These are phyloP conservation scores for Arge pagana DNA, from an alignment of 2,888 invertebrate genomes.

Conservation along the genomic window DNA sequence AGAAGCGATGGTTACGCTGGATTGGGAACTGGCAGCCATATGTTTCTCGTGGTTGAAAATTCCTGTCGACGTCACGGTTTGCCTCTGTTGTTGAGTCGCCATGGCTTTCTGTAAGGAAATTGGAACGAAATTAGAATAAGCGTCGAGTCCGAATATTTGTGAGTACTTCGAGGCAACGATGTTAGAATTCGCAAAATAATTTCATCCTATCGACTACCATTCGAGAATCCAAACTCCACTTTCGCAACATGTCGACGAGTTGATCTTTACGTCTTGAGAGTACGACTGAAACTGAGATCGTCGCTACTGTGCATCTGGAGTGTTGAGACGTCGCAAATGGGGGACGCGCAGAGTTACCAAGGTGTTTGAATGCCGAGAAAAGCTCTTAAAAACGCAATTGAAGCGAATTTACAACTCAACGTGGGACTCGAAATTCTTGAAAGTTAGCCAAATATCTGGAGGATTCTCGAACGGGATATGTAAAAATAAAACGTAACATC, in stretches of 20 bases:
- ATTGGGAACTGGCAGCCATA: slow-evolving; percentile 74
- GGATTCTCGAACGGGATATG: slow-evolving; percentile 5
- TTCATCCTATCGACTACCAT: slow-evolving; percentile 36
- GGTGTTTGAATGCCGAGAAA: background rate
- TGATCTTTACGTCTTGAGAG: slow-evolving; percentile 15
- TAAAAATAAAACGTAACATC: slow-evolving; percentile 14
- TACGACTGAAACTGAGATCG: background rate
- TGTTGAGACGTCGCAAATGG: background rate
- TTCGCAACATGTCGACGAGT: slow-evolving; percentile 38
- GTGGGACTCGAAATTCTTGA: too few relatives aligned
- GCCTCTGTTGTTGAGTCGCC: slow-evolving; percentile 75
- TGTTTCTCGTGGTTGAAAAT: slow-evolving; percentile 80
- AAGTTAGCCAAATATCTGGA: slow-evolving; percentile 21
- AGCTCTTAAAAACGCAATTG: background rate
- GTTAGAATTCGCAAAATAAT: background rate
- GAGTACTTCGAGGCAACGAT: too few relatives aligned
- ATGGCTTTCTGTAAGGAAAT: slow-evolving; percentile 56
- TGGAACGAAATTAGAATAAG: too few relatives aligned
- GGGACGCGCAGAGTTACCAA: background rate
- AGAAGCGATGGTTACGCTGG: slow-evolving; percentile 78
- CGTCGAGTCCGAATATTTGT: slow-evolving; percentile 2
- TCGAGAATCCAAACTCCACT: slow-evolving; percentile 47
- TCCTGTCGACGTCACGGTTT: slow-evolving; percentile 78
- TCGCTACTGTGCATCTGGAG: background rate
- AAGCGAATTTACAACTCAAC: slow-evolving; percentile 18